phyloP scores from a whole-genome alignment of 1,140 invertebrate genomes.

The Drosophila nasuta region DNA sequence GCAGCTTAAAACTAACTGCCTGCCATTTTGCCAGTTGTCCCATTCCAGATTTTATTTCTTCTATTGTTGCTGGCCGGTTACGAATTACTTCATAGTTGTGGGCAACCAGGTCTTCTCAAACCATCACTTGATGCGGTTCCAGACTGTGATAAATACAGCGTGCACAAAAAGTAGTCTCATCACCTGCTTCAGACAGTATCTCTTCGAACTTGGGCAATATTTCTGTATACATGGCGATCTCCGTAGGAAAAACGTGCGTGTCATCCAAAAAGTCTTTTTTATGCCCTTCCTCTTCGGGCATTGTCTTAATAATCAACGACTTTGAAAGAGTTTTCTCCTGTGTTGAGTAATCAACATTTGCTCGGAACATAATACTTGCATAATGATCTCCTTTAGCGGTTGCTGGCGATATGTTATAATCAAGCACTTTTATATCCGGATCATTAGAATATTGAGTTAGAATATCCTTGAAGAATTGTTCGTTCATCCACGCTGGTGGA shows the following conservation, averaged over 20 bases:
- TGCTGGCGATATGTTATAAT: constrained; percentile 53
- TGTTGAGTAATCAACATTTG: constrained; percentile 27
- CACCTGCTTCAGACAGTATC: constrained; percentile 42
- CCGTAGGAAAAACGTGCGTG: constrained; percentile 56
- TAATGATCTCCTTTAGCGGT: constrained; percentile 72
- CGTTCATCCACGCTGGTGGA: constrained; percentile 60
- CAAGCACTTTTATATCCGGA: constrained; percentile 30
- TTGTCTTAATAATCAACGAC: constrained; percentile 65
- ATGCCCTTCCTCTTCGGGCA: constrained; percentile 58
- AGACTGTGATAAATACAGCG: too few relatives aligned
- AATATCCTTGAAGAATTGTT: constrained; percentile 52
- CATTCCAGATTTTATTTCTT: too few relatives aligned
- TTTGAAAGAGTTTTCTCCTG: constrained; percentile 7
- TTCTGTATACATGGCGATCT: constrained; percentile 65
- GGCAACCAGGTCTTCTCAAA: too few relatives aligned
- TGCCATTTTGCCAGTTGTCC: too few relatives aligned
- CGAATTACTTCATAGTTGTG: too few relatives aligned
- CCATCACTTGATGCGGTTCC: too few relatives aligned
- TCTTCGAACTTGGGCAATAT: constrained; percentile 61
- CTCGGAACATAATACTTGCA: constrained; percentile 72
- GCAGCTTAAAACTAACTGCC: too few relatives aligned
- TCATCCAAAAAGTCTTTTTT: constrained; percentile 59
- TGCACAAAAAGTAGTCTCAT: constrained; percentile 45
- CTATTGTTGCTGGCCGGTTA: too few relatives aligned
- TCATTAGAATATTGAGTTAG: constrained; percentile 33